These are phyloP conservation scores for Kryptolebias ocellatus DNA, from an alignment of 2,797 vertebrate species.

Conservation along the genomic window DNA sequence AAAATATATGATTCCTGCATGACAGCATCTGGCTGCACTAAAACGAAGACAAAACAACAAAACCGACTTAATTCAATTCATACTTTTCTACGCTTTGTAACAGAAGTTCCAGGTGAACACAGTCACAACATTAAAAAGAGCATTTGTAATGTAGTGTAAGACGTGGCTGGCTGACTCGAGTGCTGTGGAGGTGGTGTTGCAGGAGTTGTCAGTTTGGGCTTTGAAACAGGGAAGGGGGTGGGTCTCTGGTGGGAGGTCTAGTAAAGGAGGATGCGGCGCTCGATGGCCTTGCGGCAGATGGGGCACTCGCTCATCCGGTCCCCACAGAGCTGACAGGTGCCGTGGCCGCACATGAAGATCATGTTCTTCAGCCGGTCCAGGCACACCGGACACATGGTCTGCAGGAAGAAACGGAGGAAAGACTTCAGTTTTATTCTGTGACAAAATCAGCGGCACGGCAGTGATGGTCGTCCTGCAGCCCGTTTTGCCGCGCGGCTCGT, in stretches of 20 bases:
- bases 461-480: neutral
- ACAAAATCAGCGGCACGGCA: no score
- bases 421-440: neutral
- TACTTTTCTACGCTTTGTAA: slow-evolving; percentile 45
- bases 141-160: slow-evolving; percentile 49
- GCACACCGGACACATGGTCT: slow-evolving; percentile 99
- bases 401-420: slow-evolving; percentile 38
- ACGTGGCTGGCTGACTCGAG: slow-evolving; percentile 50
- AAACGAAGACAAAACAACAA: slow-evolving; percentile 19
- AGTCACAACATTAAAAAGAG: slow-evolving; percentile 37
- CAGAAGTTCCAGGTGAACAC: slow-evolving; percentile 57
- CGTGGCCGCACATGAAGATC: slow-evolving; percentile 99
- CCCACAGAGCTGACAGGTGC: slow-evolving; percentile 97
- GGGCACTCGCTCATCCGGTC: slow-evolving; percentile 99
- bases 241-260: slow-evolving; percentile 67
- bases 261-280: slow-evolving; percentile 97
- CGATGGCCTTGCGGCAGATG: slow-evolving; percentile 98
- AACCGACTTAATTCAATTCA: slow-evolving; percentile 25
- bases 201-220: slow-evolving; percentile 35
- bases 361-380: slow-evolving; percentile 99
- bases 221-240: slow-evolving; percentile 27
- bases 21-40: slow-evolving; percentile 33
- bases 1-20: slow-evolving; percentile 10
- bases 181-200: slow-evolving; percentile 50
- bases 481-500: neutral